A percentile compares a stretch with the other conserved stretches of the same genome.
Conservation (phyloP, 2,888 invertebrate species). For the Miltochrista miniata region DNA sequence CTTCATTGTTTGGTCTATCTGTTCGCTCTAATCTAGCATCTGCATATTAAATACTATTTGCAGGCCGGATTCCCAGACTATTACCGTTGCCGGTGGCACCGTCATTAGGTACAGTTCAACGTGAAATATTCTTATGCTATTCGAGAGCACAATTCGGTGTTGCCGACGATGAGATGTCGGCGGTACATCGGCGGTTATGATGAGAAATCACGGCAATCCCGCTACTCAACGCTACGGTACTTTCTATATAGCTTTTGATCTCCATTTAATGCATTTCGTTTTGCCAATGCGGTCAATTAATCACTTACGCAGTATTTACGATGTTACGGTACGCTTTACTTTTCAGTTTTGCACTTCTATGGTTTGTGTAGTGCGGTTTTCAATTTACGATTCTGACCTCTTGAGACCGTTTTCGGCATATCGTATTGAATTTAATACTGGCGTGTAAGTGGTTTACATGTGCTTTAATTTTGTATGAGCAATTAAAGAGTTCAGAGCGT, state of each 20-base stretch:
- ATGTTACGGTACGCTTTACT: constrained; percentile 42
- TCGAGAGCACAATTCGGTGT: constrained; percentile 75
- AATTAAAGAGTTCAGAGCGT: background rate
- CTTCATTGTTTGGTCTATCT: constrained; percentile 78
- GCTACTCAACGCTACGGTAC: constrained; percentile 79
- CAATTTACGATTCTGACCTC: background rate
- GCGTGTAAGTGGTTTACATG: too few species aligned
- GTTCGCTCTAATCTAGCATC: constrained; percentile 65
- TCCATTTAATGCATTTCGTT: constrained; percentile 75
- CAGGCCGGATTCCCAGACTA: constrained; percentile 73
- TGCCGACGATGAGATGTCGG: constrained; percentile 37
- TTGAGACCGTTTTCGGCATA: background rate
- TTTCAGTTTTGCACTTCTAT: constrained; percentile 3
- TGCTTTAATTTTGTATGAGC: too few species aligned
- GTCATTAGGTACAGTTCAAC: constrained; percentile 78
- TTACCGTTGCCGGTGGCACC: constrained; percentile 58
- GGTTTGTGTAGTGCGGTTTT: background rate
- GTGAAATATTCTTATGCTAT: constrained; percentile 71
- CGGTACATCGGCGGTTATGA: constrained; percentile 44
- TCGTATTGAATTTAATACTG: too few species aligned
- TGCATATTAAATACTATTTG: constrained; percentile 65
- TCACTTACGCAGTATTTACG: constrained; percentile 54
- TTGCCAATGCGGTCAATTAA: constrained; percentile 74
- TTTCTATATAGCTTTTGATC: constrained; percentile 67
- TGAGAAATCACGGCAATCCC: constrained; percentile 75